Percentiles rank a stretch among this genome's conserved stretches.
phyloP scores from a whole-genome alignment of 2,797 vertebrate species.

The Hydrophis major region DNA sequence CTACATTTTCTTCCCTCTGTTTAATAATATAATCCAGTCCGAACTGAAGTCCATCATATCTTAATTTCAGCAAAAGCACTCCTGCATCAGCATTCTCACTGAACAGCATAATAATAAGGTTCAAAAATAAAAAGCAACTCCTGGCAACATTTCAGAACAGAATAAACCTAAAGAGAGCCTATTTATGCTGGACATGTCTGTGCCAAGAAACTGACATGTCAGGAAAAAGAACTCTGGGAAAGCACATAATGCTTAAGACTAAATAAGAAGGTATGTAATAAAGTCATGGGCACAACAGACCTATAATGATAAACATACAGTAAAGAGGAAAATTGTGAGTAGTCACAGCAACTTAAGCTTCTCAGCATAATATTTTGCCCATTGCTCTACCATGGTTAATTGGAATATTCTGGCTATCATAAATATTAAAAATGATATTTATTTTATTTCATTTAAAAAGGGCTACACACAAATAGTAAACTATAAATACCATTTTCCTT shows the following conservation, averaged over 20 bases:
- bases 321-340: neutral
- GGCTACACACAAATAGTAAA: neutral
- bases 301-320: conserved; percentile 7
- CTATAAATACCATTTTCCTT: neutral
- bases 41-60: neutral
- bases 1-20: neutral
- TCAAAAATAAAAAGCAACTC: neutral
- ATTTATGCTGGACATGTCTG: neutral
- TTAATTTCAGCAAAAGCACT: neutral
- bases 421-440: neutral
- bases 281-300: conserved; percentile 21
- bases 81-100: conserved; percentile 5
- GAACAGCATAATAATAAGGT: neutral
- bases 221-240: conserved; percentile 16
- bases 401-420: neutral
- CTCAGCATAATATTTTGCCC: neutral
- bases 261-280: conserved; percentile 13
- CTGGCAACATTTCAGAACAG: neutral
- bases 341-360: too few species aligned
- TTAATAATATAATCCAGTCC: neutral
- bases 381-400: neutral
- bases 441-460: neutral
- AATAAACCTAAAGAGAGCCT: conserved; percentile 11
- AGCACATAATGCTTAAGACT: conserved; percentile 23
- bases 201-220: conserved; percentile 4